Conservation (phyloP, 2,888 invertebrate species). For the Pollenia amentaria region DNA sequence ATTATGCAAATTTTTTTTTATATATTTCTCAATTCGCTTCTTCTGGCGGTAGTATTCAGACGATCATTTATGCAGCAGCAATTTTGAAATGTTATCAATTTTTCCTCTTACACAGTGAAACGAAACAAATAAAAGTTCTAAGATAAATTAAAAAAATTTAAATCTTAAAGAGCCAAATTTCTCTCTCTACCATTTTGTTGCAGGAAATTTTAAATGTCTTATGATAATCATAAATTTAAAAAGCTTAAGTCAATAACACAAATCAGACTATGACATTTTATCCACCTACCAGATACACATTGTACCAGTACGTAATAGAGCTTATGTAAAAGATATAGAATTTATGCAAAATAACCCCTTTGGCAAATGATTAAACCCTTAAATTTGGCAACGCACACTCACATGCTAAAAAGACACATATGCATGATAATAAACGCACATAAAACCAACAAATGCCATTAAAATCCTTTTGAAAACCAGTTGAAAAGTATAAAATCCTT, state of each 20-base stretch:
- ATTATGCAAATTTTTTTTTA: constrained; percentile 72
- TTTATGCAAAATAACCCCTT: constrained; percentile 66
- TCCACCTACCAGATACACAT: constrained; percentile 43
- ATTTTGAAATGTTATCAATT: constrained; percentile 21
- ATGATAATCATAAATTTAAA: constrained; percentile 58
- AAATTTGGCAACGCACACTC: constrained; percentile 51
- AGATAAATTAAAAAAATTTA: constrained; percentile 6
- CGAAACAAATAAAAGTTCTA: constrained; percentile 39
- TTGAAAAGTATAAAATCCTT: constrained; percentile 68
- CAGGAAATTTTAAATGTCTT: constrained; percentile 37
- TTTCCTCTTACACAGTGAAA: neutral
- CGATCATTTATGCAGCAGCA: constrained; percentile 76
- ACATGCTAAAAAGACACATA: constrained; percentile 69
- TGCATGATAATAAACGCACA: constrained; percentile 71
- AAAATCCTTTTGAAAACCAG: constrained; percentile 73
- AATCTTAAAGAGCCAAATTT: neutral
- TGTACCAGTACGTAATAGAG: neutral
- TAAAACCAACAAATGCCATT: constrained; percentile 72
- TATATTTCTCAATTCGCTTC: neutral
- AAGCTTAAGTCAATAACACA: constrained; percentile 69
- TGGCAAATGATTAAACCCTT: constrained; percentile 58
- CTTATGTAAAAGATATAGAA: constrained; percentile 7
- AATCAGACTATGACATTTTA: constrained; percentile 65
- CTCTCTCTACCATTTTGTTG: neutral
- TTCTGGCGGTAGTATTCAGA: constrained; percentile 75